phyloP scores from a whole-genome alignment of 2,113 vertebrate genomes.

The Ascaphus truei region DNA sequence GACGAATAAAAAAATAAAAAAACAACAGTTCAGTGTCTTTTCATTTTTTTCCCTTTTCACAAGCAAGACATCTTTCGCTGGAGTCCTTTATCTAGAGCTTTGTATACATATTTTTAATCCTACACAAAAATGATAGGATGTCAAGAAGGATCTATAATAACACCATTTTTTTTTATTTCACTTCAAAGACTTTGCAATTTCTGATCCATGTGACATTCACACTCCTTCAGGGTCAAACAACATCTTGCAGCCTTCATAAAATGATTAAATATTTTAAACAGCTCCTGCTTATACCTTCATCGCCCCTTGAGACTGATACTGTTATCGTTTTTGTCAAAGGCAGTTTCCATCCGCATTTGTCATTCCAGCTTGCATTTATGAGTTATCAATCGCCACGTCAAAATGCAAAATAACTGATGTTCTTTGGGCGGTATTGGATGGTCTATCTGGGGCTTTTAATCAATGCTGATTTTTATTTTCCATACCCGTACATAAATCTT shows the following conservation, averaged over 20 bases:
- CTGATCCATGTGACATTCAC: constrained; percentile 97
- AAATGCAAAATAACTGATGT: constrained; percentile 99
- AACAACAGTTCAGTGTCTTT: constrained; percentile 53
- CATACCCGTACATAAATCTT: constrained; percentile 86
- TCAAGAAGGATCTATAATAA: constrained; percentile 82
- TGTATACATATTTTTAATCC: constrained; percentile 83
- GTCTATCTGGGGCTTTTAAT: constrained; percentile 98
- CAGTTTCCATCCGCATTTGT: constrained; percentile 98
- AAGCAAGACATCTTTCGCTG: constrained; percentile 61
- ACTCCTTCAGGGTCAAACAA: constrained; percentile 99
- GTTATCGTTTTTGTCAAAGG: constrained; percentile 99
- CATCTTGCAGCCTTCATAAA: constrained; percentile 96
- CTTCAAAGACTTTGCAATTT: constrained; percentile 95
- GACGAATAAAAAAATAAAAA: constrained; percentile 59
- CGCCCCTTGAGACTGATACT: constrained; percentile 91
- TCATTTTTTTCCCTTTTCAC: constrained; percentile 55
- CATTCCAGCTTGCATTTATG: constrained; percentile 93
- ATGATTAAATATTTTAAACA: constrained; percentile 99
- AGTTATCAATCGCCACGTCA: constrained; percentile 99
- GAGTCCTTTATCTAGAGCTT: constrained; percentile 70
- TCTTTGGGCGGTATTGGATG: constrained; percentile 95
- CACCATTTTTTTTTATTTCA: constrained; percentile 84
- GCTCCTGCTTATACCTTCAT: constrained; percentile 90
- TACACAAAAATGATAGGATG: constrained; percentile 79
- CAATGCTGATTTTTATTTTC: constrained; percentile 93